These are phyloP conservation scores for Lerema accius DNA, from an alignment of 1,140 invertebrate genomes.

Conservation along the genomic window DNA sequence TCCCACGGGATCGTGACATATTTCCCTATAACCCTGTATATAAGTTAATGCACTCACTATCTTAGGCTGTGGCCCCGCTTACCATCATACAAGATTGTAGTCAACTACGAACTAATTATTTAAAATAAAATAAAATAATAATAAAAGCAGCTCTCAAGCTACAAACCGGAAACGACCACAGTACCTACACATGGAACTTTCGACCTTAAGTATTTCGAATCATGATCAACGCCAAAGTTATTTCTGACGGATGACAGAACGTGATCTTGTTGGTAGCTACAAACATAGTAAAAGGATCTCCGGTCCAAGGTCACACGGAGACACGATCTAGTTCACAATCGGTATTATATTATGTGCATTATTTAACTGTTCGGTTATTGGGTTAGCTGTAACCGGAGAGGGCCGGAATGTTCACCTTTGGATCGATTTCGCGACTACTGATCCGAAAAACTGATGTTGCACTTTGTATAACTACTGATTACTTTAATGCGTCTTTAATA, in stretches of 20 bases:
- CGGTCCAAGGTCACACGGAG: slow-evolving; percentile 33
- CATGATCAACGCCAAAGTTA: slow-evolving; percentile 20
- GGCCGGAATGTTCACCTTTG: slow-evolving; percentile 21
- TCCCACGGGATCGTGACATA: no score
- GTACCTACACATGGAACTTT: neutral
- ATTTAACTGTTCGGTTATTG: slow-evolving; percentile 23
- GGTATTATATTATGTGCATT: slow-evolving; percentile 17
- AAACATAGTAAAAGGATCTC: slow-evolving; percentile 34
- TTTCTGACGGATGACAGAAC: slow-evolving; percentile 21
- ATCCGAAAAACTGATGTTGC: slow-evolving; percentile 24
- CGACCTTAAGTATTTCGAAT: slow-evolving; percentile 9
- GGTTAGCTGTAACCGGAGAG: slow-evolving; percentile 26
- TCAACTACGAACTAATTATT: no score
- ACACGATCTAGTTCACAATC: slow-evolving; percentile 46
- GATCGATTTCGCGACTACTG: slow-evolving; percentile 22
- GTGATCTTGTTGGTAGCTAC: slow-evolving; percentile 5
- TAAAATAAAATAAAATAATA: no score
- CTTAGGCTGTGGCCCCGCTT: no score
- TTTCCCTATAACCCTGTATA: no score
- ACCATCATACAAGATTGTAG: no score
- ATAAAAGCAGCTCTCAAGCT: no score
- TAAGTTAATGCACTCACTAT: no score
- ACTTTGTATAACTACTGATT: no score
- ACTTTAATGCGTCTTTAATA: no score
- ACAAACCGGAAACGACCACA: no score